phyloP scores from a whole-genome alignment of 2,797 vertebrate species.

The Sebastes alutus region DNA sequence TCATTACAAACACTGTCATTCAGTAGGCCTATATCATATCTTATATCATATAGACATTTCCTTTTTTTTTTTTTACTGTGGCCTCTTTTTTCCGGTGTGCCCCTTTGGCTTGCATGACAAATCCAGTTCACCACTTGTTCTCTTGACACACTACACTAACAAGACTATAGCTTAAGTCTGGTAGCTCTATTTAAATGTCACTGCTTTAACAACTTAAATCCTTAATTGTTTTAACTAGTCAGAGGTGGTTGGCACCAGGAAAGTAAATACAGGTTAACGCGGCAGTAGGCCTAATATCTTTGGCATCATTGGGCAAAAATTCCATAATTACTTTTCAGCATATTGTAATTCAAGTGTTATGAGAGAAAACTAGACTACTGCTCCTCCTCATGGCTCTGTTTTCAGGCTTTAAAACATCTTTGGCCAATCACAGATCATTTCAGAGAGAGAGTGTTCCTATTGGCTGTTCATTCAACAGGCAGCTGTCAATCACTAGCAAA shows the following conservation, averaged over 20 bases:
- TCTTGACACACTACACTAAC: slow-evolving; percentile 21
- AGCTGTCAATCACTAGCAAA: no score
- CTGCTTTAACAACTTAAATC: slow-evolving; percentile 29
- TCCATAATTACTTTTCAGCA: no score
- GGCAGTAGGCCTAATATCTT: no score
- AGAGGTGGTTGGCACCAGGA: background rate
- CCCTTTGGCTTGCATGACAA: slow-evolving; percentile 9
- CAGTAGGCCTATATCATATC: background rate
- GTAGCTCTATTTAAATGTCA: slow-evolving; percentile 43
- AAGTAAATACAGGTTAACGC: slow-evolving; percentile 7
- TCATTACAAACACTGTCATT: background rate
- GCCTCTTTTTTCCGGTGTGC: background rate
- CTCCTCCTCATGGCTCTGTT: no score
- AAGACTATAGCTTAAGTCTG: slow-evolving; percentile 35
- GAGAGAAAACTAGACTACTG: no score
- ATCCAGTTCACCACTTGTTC: slow-evolving; percentile 4
- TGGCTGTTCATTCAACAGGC: no score
- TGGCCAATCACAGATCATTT: no score
- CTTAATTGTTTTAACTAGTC: slow-evolving; percentile 40
- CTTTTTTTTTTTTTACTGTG: background rate
- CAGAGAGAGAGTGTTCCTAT: no score
- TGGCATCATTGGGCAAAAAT: no score
- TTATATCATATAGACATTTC: background rate
- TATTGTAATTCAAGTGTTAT: no score
- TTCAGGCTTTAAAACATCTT: no score